These are phyloP conservation scores for Spheniscus mendiculus DNA, from an alignment of 2,113 vertebrate species.

Conservation along the genomic window DNA sequence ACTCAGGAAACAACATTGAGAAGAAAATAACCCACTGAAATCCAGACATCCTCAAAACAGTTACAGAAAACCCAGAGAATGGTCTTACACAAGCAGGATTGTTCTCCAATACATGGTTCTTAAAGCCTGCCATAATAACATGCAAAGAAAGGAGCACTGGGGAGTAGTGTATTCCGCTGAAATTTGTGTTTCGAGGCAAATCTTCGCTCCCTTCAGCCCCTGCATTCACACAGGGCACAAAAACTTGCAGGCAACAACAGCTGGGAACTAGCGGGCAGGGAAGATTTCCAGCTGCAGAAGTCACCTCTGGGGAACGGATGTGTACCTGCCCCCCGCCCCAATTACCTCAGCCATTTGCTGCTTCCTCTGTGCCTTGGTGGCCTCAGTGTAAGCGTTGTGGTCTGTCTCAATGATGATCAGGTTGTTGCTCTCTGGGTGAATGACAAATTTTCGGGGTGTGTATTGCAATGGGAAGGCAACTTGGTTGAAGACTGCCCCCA, in stretches of 20 bases:
- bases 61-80: neutral
- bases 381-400: slow-evolving; percentile 97
- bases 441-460: slow-evolving; percentile 96
- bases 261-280: neutral
- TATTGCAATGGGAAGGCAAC: slow-evolving; percentile 96
- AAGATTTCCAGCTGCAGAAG: neutral
- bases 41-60: neutral
- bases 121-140: neutral
- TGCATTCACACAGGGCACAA: neutral
- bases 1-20: neutral
- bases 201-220: neutral
- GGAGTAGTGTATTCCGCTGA: neutral
- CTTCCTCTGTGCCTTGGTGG: slow-evolving; percentile 97
- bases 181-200: neutral
- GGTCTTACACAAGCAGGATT: neutral
- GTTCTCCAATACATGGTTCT: rapidly evolving
- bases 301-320: rapidly evolving
- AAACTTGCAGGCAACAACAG: neutral
- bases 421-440: slow-evolving; percentile 96
- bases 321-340: neutral
- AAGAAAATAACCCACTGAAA: neutral
- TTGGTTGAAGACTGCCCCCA: slow-evolving; percentile 98
- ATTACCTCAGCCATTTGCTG: slow-evolving; percentile 98
- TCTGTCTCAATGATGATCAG: slow-evolving; percentile 95
- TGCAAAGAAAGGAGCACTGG: neutral